Conservation (phyloP, 1,140 invertebrate genomes). For the Aphis craccivora region DNA sequence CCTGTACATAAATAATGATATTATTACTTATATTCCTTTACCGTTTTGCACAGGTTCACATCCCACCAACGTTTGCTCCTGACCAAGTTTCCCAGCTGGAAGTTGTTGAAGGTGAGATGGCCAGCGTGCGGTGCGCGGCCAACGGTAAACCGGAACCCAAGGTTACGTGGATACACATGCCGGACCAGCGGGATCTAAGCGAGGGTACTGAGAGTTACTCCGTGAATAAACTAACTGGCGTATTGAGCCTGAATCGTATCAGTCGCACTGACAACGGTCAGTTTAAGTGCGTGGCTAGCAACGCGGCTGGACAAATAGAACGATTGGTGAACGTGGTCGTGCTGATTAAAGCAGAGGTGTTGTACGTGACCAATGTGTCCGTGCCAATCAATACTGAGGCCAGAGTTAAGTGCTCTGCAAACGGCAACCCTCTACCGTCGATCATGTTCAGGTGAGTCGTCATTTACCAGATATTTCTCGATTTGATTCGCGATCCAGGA, state of each 20-base stretch:
- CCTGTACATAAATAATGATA: background rate
- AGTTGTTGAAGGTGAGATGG: conserved; percentile 80
- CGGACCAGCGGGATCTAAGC: conserved; percentile 68
- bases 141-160: conserved; percentile 82
- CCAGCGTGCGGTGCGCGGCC: conserved; percentile 77
- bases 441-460: conserved; percentile 74
- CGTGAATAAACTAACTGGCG: conserved; percentile 74
- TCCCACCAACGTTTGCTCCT: conserved; percentile 74
- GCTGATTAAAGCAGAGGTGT: conserved; percentile 80
- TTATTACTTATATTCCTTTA: background rate
- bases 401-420: conserved; percentile 76
- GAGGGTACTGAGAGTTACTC: conserved; percentile 75
- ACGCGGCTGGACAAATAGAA: conserved; percentile 77
- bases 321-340: conserved; percentile 71
- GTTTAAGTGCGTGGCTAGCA: conserved; percentile 84
- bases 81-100: conserved; percentile 68
- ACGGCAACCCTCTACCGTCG: conserved; percentile 78
- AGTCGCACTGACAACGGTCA: conserved; percentile 78
- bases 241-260: conserved; percentile 78
- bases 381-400: conserved; percentile 71
- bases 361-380: conserved; percentile 78
- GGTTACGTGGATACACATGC: conserved; percentile 77
- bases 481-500: background rate
- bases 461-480: background rate
- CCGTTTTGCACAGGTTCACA: conserved; percentile 71